Conservation (phyloP, 2,888 invertebrate species). For the Cyrtodaria siliqua region DNA sequence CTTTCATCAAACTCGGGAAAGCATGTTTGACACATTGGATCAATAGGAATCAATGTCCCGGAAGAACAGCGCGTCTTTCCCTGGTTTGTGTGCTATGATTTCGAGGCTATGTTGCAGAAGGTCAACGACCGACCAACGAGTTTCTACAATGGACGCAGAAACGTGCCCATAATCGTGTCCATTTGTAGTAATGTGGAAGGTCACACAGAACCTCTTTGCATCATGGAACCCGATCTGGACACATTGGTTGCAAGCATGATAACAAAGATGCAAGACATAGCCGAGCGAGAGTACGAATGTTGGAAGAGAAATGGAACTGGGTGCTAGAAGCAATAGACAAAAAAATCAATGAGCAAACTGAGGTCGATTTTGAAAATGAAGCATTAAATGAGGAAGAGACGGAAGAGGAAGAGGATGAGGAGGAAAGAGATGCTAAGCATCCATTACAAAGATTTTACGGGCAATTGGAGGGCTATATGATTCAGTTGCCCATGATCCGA, state of each 20-base stretch:
- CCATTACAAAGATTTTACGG: no score
- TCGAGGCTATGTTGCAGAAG: no score
- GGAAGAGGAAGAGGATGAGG: no score
- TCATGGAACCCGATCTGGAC: no score
- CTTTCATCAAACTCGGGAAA: constrained; percentile 14
- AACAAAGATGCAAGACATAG: constrained; percentile 15
- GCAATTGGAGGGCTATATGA: neutral
- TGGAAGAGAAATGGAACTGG: constrained; percentile 43
- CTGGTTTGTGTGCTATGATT: constrained; percentile 44
- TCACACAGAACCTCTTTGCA: no score
- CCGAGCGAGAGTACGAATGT: constrained; percentile 16
- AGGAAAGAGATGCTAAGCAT: neutral
- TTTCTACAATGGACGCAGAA: constrained; percentile 32
- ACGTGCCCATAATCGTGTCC: constrained; percentile 42
- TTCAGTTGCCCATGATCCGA: neutral
- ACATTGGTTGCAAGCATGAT: constrained; percentile 39
- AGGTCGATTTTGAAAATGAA: neutral
- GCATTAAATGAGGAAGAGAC: constrained; percentile 1
- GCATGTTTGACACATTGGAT: constrained; percentile 35
- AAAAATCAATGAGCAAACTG: constrained; percentile 9
- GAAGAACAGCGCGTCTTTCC: constrained; percentile 24
- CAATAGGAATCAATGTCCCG: constrained; percentile 30
- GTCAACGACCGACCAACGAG: constrained; percentile 18
- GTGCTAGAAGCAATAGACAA: constrained; percentile 35
- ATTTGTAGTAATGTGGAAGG: constrained; percentile 46